Percentiles rank a stretch among this genome's conserved stretches.
Evolutionary conservation across 2,113 vertebrate species (phyloP).

Genomic region (Puma concolor): DNA sequence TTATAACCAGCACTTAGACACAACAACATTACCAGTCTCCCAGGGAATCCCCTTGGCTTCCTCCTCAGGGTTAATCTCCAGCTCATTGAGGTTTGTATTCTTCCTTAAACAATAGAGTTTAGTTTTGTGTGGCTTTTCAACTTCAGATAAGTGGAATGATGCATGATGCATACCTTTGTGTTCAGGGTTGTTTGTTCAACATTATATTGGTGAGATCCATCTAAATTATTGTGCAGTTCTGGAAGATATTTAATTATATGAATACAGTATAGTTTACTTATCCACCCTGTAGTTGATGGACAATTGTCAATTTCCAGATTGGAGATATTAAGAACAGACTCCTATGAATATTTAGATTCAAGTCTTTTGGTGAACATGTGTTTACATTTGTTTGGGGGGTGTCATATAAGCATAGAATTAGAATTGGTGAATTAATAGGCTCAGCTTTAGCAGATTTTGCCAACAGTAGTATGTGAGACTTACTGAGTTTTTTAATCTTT

Average conservation of each 20-base stretch:
- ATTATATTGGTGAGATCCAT: not conserved
- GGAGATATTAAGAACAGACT: not conserved
- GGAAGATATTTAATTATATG: not conserved
- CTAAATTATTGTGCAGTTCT: not conserved
- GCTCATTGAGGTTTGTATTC: not conserved
- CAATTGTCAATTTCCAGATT: not conserved
- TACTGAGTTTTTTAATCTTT: not conserved
- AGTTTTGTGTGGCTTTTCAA: not conserved
- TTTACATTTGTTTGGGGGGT: not conserved
- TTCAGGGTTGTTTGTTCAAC: not conserved
- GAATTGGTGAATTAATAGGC: not conserved
- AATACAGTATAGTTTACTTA: not conserved
- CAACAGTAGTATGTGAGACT: not conserved
- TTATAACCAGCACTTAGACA: not conserved
- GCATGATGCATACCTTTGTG: not conserved
- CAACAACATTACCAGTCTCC: not conserved
- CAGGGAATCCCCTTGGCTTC: not conserved
- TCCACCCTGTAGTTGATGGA: not conserved
- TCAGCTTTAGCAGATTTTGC: not conserved
- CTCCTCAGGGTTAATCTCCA: not conserved
- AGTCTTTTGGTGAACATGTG: not conserved
- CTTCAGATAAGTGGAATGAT: not conserved
- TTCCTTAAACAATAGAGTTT: not conserved
- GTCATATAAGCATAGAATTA: not conserved
- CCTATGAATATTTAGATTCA: not conserved